Conservation (phyloP, 2,888 invertebrate species). For the Lagria hirta region DNA sequence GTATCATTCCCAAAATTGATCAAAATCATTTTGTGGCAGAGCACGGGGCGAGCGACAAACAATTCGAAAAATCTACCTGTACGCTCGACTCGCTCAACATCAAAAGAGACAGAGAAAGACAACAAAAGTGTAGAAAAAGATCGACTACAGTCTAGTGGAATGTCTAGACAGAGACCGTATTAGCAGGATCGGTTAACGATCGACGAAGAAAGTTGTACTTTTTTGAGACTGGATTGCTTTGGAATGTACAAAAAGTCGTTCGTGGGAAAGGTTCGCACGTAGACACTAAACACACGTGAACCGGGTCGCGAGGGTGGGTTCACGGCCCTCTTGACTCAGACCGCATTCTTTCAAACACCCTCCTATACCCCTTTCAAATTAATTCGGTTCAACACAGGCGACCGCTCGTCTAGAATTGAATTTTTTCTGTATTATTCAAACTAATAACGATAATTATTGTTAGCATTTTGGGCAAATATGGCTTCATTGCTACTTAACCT, state of each 20-base stretch:
- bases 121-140: constrained; percentile 27
- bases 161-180: constrained; percentile 48
- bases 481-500: too few relatives aligned
- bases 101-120: constrained; percentile 28
- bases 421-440: too few relatives aligned
- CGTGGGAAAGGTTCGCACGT: constrained; percentile 52
- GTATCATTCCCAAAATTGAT: too few relatives aligned
- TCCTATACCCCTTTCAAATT: constrained; percentile 1
- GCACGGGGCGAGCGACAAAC: too few relatives aligned
- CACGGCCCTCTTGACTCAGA: constrained; percentile 21
- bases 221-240: constrained; percentile 50
- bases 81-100: constrained; percentile 30
- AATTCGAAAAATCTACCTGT: constrained; percentile 40
- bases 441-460: too few relatives aligned
- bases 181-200: constrained; percentile 28
- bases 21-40: too few relatives aligned
- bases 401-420: background rate
- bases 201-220: constrained; percentile 41
- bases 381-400: background rate
- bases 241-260: constrained; percentile 53
- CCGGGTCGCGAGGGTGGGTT: constrained; percentile 25
- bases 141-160: constrained; percentile 42
- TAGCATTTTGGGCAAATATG: too few relatives aligned
- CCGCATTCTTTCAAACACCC: constrained; percentile 39
- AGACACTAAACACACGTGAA: constrained; percentile 29